These are phyloP conservation scores for Drosophila gunungcola DNA, from an alignment of 1,140 invertebrate species.

Conservation along the genomic window DNA sequence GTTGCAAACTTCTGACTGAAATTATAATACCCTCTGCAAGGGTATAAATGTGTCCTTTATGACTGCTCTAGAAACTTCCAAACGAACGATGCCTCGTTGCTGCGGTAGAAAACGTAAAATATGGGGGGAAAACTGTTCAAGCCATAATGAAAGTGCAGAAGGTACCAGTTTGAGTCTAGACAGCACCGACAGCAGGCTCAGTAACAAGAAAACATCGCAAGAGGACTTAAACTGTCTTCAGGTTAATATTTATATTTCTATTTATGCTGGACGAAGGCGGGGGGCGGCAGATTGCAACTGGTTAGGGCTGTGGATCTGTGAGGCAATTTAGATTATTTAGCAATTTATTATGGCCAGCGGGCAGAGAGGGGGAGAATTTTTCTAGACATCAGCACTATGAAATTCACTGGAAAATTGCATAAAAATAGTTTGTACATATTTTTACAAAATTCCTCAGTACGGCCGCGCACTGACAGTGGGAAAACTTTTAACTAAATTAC, in stretches of 20 bases:
- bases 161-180: slow-evolving; percentile 41
- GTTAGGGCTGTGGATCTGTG: slow-evolving; percentile 11
- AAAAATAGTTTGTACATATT: slow-evolving; percentile 48
- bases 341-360: slow-evolving; percentile 49
- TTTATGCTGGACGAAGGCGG: slow-evolving; percentile 38
- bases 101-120: not conserved
- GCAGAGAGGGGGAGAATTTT: slow-evolving; percentile 17
- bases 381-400: slow-evolving; percentile 36
- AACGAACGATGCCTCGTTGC: too few relatives aligned
- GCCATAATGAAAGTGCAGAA: slow-evolving; percentile 42
- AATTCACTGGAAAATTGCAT: slow-evolving; percentile 60
- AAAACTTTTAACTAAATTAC: slow-evolving; percentile 59
- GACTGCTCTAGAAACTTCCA: too few relatives aligned
- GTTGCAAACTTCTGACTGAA: too few relatives aligned
- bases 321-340: slow-evolving; percentile 63
- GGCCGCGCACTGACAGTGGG: slow-evolving; percentile 8
- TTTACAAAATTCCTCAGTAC: slow-evolving; percentile 19
- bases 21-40: too few relatives aligned
- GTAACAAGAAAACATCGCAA: slow-evolving; percentile 4
- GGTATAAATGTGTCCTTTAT: too few relatives aligned
- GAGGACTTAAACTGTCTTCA: slow-evolving; percentile 19
- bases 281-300: slow-evolving; percentile 39
- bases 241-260: slow-evolving; percentile 56
- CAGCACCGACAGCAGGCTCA: slow-evolving; percentile 21
- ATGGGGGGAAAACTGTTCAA: slow-evolving; percentile 2